Base-by-base conservation (phyloP, 1,140 invertebrate genomes). In the Cydia splendana region DNA sequence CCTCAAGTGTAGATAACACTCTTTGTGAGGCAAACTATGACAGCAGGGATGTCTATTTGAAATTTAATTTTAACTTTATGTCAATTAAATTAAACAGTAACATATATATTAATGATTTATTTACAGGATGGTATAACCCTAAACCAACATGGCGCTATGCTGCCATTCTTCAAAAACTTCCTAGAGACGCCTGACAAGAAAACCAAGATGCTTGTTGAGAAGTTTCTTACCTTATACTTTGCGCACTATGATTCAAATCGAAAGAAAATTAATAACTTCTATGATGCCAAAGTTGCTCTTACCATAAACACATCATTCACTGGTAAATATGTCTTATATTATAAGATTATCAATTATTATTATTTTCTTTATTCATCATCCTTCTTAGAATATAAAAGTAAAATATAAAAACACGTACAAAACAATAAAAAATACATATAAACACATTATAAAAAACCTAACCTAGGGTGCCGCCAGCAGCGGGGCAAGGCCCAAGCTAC, bases 101-200 rank as follows among this genome's bases (percentile, higher is more conserved):
- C 45, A 48, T 4, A 15, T 15, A 18, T 12, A n/a, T 53, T 18
- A 18, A 53, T 18, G 5, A 53, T 53, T 53, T 53, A 65, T 75
- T 88, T 86, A 75, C 80, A 92, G 90, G 90, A 92, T 84, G 90
- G 90, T 6, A 77, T 92, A 2, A 80, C 79, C 75, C 65, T 92
- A 62, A 89, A 90, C 65, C 78, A 86, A 65, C 78, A 88, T 53
- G 87, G 88, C 12, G 74, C 86, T 10, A 81, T 85, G 74, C 75
- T 86, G 69, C 90, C 89, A 42, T 87, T 89, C 65, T 81, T 79
- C 69, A 89, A 81, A 62, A 87, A 88, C 24, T 91, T 74, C 71
- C 15, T 87, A 13, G 73, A 65, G 0, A 77, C 74, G 42, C 48
- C 80, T 1, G 84, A 88, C 20, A 84, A 51, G 42, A 83, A 78